These are phyloP conservation scores for Poeciliopsis turneri DNA, from an alignment of 2,797 vertebrate genomes.

Conservation along the genomic window DNA sequence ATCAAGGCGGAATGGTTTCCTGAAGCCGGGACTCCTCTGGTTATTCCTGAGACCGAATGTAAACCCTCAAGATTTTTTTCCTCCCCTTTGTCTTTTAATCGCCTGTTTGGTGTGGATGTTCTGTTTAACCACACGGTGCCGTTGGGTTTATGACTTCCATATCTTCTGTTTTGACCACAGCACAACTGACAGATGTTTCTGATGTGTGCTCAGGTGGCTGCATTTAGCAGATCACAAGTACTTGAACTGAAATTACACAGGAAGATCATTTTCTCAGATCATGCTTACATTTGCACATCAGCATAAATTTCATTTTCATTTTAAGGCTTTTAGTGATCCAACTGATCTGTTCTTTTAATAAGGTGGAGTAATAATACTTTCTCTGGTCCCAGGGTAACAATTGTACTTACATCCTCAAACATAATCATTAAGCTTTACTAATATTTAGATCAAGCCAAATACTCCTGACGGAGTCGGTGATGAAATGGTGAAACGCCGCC, in stretches of 20 bases:
- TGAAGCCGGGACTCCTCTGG: constrained; percentile 28
- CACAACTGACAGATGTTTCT: constrained; percentile 28
- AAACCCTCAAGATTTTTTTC: constrained; percentile 54
- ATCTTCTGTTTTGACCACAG: constrained; percentile 35
- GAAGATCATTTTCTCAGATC: neutral
- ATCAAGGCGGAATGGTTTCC: constrained; percentile 29
- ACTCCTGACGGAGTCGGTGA: neutral
- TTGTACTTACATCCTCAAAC: neutral
- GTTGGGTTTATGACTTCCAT: constrained; percentile 58
- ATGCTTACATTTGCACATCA: neutral
- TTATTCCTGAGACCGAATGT: constrained; percentile 39
- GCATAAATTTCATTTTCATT: neutral
- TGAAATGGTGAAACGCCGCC: neutral
- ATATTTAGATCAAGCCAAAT: neutral
- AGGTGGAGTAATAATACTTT: neutral
- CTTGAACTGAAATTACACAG: neutral
- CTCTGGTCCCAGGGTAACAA: neutral
- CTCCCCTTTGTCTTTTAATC: constrained; percentile 47
- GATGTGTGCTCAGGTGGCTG: neutral
- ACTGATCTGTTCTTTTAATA: neutral
- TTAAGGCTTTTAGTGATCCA: neutral
- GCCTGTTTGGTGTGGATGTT: constrained; percentile 40
- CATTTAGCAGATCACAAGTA: neutral
- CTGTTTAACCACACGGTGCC: constrained; percentile 51
- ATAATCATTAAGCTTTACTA: neutral